Evolutionary conservation across 2,113 vertebrate genomes (phyloP).

Genomic region (Bucco capensis): DNA sequence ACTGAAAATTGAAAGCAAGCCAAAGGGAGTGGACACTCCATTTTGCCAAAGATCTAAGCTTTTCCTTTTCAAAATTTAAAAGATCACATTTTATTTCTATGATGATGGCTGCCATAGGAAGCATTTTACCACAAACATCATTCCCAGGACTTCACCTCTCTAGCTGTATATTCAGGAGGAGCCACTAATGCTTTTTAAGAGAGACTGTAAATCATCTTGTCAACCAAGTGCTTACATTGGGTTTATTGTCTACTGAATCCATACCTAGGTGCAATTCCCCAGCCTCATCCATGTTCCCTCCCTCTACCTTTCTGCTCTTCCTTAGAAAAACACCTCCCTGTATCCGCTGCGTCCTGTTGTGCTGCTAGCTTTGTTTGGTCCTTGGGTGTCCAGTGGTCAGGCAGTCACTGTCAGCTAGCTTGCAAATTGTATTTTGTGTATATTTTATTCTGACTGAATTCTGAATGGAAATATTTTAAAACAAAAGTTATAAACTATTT

Average conservation of each 20-base stretch:
- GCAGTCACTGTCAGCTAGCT: slow-evolving; percentile 69
- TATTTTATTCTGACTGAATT: slow-evolving; percentile 77
- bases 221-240: slow-evolving; percentile 15
- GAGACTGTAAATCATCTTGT: not conserved
- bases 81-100: slow-evolving; percentile 8
- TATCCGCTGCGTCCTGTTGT: not conserved
- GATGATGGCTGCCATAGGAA: slow-evolving; percentile 40
- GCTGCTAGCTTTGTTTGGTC: slow-evolving; percentile 61
- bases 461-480: slow-evolving; percentile 81
- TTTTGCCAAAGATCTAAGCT: slow-evolving; percentile 72
- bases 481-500: slow-evolving; percentile 72
- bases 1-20: slow-evolving; percentile 7
- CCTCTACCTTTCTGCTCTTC: slow-evolving; percentile 5
- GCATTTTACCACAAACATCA: slow-evolving; percentile 24
- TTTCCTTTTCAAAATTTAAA: slow-evolving; percentile 30
- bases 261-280: not conserved
- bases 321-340: not conserved
- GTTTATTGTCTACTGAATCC: slow-evolving; percentile 14
- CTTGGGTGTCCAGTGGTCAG: slow-evolving; percentile 60
- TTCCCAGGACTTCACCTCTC: slow-evolving; percentile 23
- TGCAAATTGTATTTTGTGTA: slow-evolving; percentile 79
- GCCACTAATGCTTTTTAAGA: slow-evolving; percentile 40
- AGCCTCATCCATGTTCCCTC: not conserved
- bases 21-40: slow-evolving; percentile 34
- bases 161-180: slow-evolving; percentile 58